Conservation (phyloP, 2,888 invertebrate species). For the Leptopilina syphax region DNA sequence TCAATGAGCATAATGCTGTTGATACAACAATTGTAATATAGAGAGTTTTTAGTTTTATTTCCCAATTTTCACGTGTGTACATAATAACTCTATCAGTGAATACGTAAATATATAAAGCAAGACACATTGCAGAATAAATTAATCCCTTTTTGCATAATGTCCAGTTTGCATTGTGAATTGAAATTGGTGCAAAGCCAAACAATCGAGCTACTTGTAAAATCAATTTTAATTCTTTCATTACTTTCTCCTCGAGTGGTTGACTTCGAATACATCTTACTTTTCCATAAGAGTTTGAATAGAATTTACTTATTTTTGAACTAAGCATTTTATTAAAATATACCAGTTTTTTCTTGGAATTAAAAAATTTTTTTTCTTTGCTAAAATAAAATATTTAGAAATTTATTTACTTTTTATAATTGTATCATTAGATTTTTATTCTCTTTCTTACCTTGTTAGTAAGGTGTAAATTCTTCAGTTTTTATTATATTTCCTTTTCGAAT, state of each 20-base stretch:
- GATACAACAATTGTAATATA: neutral
- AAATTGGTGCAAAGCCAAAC: constrained; percentile 1
- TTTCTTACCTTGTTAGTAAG: no score
- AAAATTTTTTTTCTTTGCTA: no score
- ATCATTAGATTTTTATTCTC: no score
- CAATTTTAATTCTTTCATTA: neutral
- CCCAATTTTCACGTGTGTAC: neutral
- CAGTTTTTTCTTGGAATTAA: no score
- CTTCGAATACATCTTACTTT: no score
- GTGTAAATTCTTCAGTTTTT: no score
- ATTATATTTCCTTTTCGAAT: no score
- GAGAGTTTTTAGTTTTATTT: neutral
- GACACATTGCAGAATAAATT: neutral
- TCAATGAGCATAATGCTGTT: neutral
- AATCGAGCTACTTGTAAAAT: neutral
- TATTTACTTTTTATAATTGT: no score
- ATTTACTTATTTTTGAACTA: no score
- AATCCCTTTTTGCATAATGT: neutral
- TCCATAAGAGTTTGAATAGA: no score
- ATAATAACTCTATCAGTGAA: neutral
- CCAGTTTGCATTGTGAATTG: neutral
- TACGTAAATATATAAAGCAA: neutral
- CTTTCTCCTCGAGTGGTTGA: neutral
- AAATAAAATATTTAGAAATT: no score
- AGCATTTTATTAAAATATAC: no score